Evolutionary conservation across 2,888 invertebrate species (phyloP), one percentile per base, ranked within the genome.

Genomic region (Linyphia triangularis): DNA sequence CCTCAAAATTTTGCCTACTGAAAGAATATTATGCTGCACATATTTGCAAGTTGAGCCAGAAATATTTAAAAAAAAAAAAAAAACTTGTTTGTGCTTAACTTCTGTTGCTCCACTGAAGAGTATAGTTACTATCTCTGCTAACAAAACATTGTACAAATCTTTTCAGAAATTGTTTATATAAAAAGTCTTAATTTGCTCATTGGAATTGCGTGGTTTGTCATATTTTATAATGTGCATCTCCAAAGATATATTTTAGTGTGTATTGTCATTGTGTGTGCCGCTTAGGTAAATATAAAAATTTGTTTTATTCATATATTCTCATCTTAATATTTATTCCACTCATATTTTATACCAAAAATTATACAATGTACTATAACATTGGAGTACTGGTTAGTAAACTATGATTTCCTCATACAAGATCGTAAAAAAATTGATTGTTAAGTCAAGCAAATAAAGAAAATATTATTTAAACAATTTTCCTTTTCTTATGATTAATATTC

Each of bases 131-230:
- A 33, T 19, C 33, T 33, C 33, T 63, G 63, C 26, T 16, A 4
- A 67, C 16, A n/a, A 67, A 33, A 28, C 33, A 33, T 33, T 67
- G 33, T 67, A 51, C 13, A 51, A 51, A 51, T 9, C 51, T 51
- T 51, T 51, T 51, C 33, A n/a, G n/a, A 67, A 7, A 19, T 67
- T 30, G n/a, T 67, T 26, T 63, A 67, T 33, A 30, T 3, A 26
- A 63, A 16, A 33, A 33, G 28, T 30, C 67, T n/a, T 28, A 16
- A 26, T 13, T 67, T 67, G 67, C 67, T 67, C 67, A 67, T 33
- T 19, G 16, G 33, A 33, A 30, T 63, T 5, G n/a, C n/a, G 16
- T n/a, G n/a, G 13, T 51, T 51, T n/a, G n/a, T n/a, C 13, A 5
- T 51, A 5, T 51, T 43, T 51, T 51, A n/a, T 51, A 7, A 9